Percentiles rank a stretch among this genome's conserved stretches.
Evolutionary conservation across 2,888 invertebrate genomes (phyloP).

Genomic region (Scaptomyza parva): DNA sequence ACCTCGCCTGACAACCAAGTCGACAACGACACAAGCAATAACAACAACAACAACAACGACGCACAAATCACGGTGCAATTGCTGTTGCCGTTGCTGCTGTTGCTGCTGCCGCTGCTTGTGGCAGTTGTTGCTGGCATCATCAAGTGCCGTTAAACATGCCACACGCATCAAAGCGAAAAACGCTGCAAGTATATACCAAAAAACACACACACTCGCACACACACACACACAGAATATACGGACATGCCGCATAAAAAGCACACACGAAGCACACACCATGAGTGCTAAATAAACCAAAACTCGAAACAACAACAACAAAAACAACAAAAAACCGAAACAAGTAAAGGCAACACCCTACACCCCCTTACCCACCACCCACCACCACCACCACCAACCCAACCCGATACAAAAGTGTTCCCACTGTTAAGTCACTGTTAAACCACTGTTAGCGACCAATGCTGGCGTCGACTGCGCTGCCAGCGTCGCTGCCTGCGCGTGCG

Average conservation of each 20-base stretch:
- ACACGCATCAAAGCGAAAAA: conserved; percentile 69
- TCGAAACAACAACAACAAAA: conserved; percentile 23
- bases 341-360: conserved; percentile 3
- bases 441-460: conserved; percentile 30
- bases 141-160: conserved; percentile 69
- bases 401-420: conserved; percentile 52
- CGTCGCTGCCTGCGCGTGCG: conserved; percentile 56
- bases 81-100: conserved; percentile 21
- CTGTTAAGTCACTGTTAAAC: conserved; percentile 40
- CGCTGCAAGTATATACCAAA: conserved; percentile 50
- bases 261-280: conserved; percentile 33
- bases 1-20: conserved; percentile 31
- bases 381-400: not conserved
- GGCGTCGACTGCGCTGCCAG: conserved; percentile 43
- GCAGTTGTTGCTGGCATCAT: conserved; percentile 41
- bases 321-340: conserved; percentile 26
- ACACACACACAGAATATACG: conserved; percentile 23
- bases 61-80: conserved; percentile 45
- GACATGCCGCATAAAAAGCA: conserved; percentile 55
- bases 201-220: conserved; percentile 18
- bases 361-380: not conserved
- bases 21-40: conserved; percentile 9
- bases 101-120: conserved; percentile 26
- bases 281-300: conserved; percentile 50
- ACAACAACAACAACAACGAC: conserved; percentile 21